Base-by-base conservation (phyloP, 2,113 vertebrate species). In the Spea bombifrons region DNA sequence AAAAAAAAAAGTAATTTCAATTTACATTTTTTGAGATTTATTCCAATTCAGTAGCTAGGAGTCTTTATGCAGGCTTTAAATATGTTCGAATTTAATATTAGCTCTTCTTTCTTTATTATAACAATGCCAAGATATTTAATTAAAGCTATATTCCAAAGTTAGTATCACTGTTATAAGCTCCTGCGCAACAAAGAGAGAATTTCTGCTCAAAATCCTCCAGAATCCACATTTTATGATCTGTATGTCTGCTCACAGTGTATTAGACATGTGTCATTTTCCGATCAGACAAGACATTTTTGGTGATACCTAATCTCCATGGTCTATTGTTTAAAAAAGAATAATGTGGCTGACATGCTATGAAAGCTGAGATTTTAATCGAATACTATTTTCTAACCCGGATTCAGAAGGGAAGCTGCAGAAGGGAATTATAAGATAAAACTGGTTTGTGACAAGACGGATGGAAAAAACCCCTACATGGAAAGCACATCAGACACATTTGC, bases 21-120 rank as follows among this genome's bases (percentile, higher is more conserved):
- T 59, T 5, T 59, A 59, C 15, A 59, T 12, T 59, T 5, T 59
- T 53, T 59, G 13, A 65, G 64, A 4, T 50, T 15, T 78, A 57
- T 71, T 65, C 59, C 63, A 71, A 71, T 57, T 17, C 12, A 8
- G 61, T 30, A 71, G 55, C 57, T 78, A 12, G 30, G 59, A 78
- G 69, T 65, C 47, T 57, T 68, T 55, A 46, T 57, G 44, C 7
- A 8, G 48, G 55, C 59, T 73, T 72, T 79, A 79, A 79, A 79
- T 79, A 73, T 79, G 72, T 79, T 57, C 43, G 72, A 44, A 71
- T 71, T 65, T 48, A 45, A 53, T 78, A 64, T 78, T 65, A 66
- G 48, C 7, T 64, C 67, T 52, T 44, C 47, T 30, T 47, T 79
- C 61, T 50, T 17, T 48, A 57, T 71, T 79, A 44, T 8, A 66